A percentile compares a stretch with the other conserved stretches of the same genome.
Conservation (phyloP, 2,888 invertebrate genomes). For the Osmoderma eremita region DNA sequence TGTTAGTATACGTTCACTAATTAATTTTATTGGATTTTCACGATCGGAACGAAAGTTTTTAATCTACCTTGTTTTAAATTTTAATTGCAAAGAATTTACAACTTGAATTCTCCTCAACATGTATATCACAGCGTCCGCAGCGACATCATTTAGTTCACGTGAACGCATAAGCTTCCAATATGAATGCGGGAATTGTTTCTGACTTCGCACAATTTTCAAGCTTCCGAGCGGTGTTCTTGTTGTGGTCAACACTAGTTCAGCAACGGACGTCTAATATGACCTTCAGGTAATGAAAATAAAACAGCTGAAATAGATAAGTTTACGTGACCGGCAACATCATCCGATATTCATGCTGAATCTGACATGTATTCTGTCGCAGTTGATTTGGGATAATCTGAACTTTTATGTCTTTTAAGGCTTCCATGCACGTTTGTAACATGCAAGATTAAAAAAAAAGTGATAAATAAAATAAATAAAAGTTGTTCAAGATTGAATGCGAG, state of each 20-base stretch:
- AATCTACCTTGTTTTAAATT: no score
- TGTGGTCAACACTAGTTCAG: slow-evolving; percentile 16
- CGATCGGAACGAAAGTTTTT: neutral
- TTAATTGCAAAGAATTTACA: no score
- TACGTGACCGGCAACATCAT: slow-evolving; percentile 1
- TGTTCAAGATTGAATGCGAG: no score
- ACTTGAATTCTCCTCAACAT: no score
- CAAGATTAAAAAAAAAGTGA: no score
- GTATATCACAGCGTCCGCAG: neutral
- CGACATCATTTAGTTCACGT: slow-evolving; percentile 9
- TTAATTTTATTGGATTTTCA: neutral
- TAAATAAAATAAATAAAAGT: no score
- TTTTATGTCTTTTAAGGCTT: no score
- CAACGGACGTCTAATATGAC: slow-evolving; percentile 12
- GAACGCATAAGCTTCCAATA: neutral
- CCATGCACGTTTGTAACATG: no score
- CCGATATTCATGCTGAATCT: neutral
- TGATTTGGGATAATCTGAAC: no score
- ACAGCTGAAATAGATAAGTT: neutral
- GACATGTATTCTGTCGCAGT: no score
- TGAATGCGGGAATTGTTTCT: slow-evolving; percentile 3
- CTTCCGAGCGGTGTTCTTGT: slow-evolving; percentile 11
- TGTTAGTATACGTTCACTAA: neutral
- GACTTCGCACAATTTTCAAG: slow-evolving; percentile 8
- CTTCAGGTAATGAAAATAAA: slow-evolving; percentile 5